These are phyloP conservation scores for Leptestheria dahalacensis DNA, from an alignment of 1,140 invertebrate species.

Conservation along the genomic window DNA sequence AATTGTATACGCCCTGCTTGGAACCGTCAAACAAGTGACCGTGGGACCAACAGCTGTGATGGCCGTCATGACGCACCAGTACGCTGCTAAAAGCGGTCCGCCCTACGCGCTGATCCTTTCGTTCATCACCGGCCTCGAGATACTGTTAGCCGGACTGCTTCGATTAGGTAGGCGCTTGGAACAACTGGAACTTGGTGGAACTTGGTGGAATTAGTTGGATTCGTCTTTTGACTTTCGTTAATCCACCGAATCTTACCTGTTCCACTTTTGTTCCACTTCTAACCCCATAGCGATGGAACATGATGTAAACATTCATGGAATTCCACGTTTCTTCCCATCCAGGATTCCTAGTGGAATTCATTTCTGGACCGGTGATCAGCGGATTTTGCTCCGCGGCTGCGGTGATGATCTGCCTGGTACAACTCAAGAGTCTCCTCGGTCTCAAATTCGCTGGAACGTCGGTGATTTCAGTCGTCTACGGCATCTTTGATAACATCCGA, in stretches of 20 bases:
- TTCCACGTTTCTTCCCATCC: conserved; percentile 23
- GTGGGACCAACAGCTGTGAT: conserved; percentile 78
- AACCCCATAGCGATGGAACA: conserved; percentile 3
- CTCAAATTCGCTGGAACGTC: conserved; percentile 38
- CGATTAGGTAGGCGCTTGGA: conserved; percentile 43
- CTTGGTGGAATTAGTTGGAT: no score
- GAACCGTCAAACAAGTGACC: conserved; percentile 78
- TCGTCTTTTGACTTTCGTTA: background rate
- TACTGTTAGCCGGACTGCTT: conserved; percentile 59
- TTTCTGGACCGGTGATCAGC: conserved; percentile 65
- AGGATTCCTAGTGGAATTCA: conserved; percentile 76
- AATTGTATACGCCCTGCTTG: conserved; percentile 74
- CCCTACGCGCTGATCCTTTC: conserved; percentile 63
- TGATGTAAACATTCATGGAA: conserved; percentile 1
- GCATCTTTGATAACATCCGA: conserved; percentile 42
- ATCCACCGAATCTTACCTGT: background rate
- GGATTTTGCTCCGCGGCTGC: conserved; percentile 77
- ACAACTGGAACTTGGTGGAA: no score
- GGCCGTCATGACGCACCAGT: conserved; percentile 59
- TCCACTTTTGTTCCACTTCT: background rate
- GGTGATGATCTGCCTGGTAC: conserved; percentile 62
- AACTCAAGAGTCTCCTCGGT: conserved; percentile 58
- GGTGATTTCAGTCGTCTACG: conserved; percentile 54
- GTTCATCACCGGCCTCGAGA: conserved; percentile 57
- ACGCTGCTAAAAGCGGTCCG: conserved; percentile 47